A percentile compares a stretch with the other conserved stretches of the same genome.
Conservation (phyloP, 2,888 invertebrate genomes). For the Hemithea aestivaria region DNA sequence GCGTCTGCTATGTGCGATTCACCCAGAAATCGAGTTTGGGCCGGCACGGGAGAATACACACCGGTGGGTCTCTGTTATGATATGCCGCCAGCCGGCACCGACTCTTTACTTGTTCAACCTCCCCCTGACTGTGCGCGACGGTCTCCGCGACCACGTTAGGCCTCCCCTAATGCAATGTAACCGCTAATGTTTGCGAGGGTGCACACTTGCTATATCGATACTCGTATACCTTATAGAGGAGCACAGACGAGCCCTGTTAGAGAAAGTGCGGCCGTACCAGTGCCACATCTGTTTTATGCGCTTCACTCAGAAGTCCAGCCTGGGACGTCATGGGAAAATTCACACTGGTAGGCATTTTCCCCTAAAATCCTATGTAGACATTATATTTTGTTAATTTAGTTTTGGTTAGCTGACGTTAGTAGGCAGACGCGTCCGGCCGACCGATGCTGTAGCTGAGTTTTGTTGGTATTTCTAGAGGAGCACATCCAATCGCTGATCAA, state of each 20-base stretch:
- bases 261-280: slow-evolving; percentile 83
- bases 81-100: too few species aligned
- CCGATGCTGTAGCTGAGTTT: slow-evolving; percentile 73
- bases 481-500: slow-evolving; percentile 81
- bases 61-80: slow-evolving; percentile 67
- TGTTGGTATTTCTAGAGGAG: slow-evolving; percentile 80
- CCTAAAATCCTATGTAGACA: slow-evolving; percentile 76
- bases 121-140: slow-evolving; percentile 74
- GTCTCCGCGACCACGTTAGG: slow-evolving; percentile 51
- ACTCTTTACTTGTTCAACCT: slow-evolving; percentile 60
- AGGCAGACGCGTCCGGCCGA: slow-evolving; percentile 61
- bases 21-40: slow-evolving; percentile 84
- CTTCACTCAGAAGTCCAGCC: slow-evolving; percentile 86
- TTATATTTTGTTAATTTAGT: slow-evolving; percentile 54
- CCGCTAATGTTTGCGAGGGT: slow-evolving; percentile 53
- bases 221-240: slow-evolving; percentile 79
- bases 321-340: slow-evolving; percentile 86
- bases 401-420: slow-evolving; percentile 64
- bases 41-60: slow-evolving; percentile 83
- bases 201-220: slow-evolving; percentile 72
- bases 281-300: slow-evolving; percentile 86
- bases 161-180: slow-evolving; percentile 41
- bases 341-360: slow-evolving; percentile 82
- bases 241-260: slow-evolving; percentile 80
- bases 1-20: slow-evolving; percentile 82